A percentile compares a stretch with the other conserved stretches of the same genome.
Evolutionary conservation across 2,113 vertebrate genomes (phyloP).

Genomic region (Sardina pilchardus): DNA sequence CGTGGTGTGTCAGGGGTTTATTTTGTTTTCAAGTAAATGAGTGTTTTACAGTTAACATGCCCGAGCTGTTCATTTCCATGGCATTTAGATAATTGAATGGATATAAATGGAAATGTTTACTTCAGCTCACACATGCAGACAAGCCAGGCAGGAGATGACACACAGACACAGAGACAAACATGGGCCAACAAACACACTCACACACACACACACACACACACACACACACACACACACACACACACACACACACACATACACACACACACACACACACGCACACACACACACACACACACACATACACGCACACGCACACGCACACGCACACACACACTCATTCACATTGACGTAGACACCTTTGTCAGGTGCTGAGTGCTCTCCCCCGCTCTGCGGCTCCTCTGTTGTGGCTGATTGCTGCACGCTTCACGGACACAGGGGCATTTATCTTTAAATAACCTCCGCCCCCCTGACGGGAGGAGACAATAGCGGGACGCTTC

Average conservation of each 20-base stretch:
- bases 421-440: slow-evolving; percentile 61
- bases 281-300: slow-evolving; percentile 42
- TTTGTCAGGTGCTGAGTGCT: slow-evolving; percentile 39
- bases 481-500: slow-evolving; percentile 78
- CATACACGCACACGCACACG: slow-evolving; percentile 14
- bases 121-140: slow-evolving; percentile 23
- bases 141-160: slow-evolving; percentile 45
- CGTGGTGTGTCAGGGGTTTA: slow-evolving; percentile 49
- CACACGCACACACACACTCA: slow-evolving; percentile 25
- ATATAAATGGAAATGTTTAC: slow-evolving; percentile 21
- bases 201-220: not conserved
- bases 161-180: slow-evolving; percentile 7
- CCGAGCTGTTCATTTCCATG: slow-evolving; percentile 45
- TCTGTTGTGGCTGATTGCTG: slow-evolving; percentile 58
- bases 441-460: slow-evolving; percentile 76
- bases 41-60: slow-evolving; percentile 46
- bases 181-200: not conserved
- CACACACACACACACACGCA: slow-evolving; percentile 37
- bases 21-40: slow-evolving; percentile 47
- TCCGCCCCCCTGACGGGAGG: slow-evolving; percentile 56
- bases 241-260: slow-evolving; percentile 16
- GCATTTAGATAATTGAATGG: slow-evolving; percentile 36
- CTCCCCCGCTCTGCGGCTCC: slow-evolving; percentile 43
- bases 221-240: slow-evolving; percentile 2
- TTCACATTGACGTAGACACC: slow-evolving; percentile 7